Percentiles rank a stretch among this genome's conserved stretches.
Evolutionary conservation across 2,113 vertebrate species (phyloP).

Genomic region (Dipodomys ordii): DNA sequence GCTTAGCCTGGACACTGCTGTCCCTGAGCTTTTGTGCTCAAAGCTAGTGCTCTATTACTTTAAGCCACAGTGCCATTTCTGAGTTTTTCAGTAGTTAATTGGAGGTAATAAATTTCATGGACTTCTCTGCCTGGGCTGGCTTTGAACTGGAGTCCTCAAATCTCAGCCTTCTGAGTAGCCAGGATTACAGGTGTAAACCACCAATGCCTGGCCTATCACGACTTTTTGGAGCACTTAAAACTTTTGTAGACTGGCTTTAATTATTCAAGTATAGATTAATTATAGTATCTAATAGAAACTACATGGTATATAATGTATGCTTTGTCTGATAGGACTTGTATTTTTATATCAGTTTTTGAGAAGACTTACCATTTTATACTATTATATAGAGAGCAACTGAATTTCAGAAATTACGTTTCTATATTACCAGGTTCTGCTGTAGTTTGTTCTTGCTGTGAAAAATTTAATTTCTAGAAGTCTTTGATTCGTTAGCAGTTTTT

Average conservation of each 20-base stretch:
- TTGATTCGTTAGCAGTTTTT: slow-evolving; percentile 19
- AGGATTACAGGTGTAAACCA: too few species aligned
- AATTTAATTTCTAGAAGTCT: background rate
- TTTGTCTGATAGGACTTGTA: background rate
- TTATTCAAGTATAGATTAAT: slow-evolving; percentile 7
- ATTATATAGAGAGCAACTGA: background rate
- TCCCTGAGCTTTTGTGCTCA: too few species aligned
- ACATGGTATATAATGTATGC: background rate
- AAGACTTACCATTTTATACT: background rate
- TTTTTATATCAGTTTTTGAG: slow-evolving; percentile 9
- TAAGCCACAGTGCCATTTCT: too few species aligned
- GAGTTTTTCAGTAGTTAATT: too few species aligned
- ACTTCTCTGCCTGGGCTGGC: too few species aligned
- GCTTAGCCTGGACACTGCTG: too few species aligned
- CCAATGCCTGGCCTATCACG: too few species aligned
- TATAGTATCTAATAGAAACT: background rate
- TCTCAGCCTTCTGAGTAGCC: too few species aligned
- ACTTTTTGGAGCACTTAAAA: background rate
- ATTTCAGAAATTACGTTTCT: slow-evolving; percentile 11
- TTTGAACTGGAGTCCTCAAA: too few species aligned
- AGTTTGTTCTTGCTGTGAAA: slow-evolving; percentile 37
- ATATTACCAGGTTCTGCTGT: background rate
- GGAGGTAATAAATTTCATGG: too few species aligned
- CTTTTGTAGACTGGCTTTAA: background rate
- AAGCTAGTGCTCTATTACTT: too few species aligned